These are phyloP conservation scores for Eulemur rubriventer DNA, from an alignment of 2,797 vertebrate species.

Conservation along the genomic window DNA sequence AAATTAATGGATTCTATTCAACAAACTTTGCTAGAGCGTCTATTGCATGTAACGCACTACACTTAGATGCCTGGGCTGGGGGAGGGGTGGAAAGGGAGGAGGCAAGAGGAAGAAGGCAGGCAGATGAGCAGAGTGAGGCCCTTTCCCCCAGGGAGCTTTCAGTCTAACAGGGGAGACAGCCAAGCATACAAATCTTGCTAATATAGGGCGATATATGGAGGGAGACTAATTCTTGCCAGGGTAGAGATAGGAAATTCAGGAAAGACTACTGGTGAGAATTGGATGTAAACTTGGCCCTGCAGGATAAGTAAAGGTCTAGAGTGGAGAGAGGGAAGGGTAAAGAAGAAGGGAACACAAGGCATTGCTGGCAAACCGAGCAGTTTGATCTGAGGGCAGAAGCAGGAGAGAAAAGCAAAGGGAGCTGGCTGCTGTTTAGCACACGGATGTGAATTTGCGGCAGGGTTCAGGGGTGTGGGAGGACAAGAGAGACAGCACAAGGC, in stretches of 20 bases:
- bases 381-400: background rate
- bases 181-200: background rate
- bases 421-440: background rate
- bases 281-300: background rate
- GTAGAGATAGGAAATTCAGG: background rate
- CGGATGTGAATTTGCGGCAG: background rate
- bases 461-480: background rate
- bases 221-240: background rate
- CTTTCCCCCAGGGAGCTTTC: background rate
- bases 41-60: background rate
- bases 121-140: background rate
- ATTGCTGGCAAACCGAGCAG: background rate
- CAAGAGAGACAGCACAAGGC: background rate
- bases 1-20: slow-evolving; percentile 36
- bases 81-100: background rate
- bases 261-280: background rate
- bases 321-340: background rate
- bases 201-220: background rate
- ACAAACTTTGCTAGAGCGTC: background rate
- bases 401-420: background rate
- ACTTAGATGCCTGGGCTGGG: background rate
- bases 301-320: background rate
- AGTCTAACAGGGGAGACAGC: background rate
- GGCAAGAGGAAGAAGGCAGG: background rate
- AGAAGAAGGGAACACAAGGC: background rate